phyloP scores from a whole-genome alignment of 2,888 invertebrate genomes.

The Ernsta delagoae region DNA sequence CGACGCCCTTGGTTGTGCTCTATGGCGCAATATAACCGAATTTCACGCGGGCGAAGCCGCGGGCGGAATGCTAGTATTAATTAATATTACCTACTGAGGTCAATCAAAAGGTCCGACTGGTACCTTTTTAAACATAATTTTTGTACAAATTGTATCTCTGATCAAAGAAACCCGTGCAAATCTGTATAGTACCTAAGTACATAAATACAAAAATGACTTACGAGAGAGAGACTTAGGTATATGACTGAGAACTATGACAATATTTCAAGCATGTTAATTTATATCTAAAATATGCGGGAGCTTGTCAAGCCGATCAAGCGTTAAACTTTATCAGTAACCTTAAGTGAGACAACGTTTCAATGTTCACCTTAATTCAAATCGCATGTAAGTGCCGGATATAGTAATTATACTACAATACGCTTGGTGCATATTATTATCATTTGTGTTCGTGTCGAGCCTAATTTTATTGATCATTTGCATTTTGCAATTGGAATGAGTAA shows the following conservation, averaged over 20 bases:
- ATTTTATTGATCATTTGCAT: conserved; percentile 38
- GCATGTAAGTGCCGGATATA: conserved; percentile 68
- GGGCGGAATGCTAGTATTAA: no score
- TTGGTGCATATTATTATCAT: conserved; percentile 39
- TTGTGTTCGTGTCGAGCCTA: conserved; percentile 36
- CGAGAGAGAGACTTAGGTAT: no score
- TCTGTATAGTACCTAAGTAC: no score
- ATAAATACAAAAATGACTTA: no score
- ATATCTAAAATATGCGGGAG: conserved; percentile 1
- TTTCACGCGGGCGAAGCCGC: no score
- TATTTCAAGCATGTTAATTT: not conserved
- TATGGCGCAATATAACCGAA: no score
- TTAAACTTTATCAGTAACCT: conserved; percentile 32
- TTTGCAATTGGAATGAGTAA: conserved; percentile 52
- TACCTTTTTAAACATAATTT: no score
- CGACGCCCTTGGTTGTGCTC: no score
- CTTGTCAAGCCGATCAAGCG: conserved; percentile 40
- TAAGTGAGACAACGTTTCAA: conserved; percentile 27
- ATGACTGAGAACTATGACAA: not conserved
- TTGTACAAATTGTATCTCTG: no score
- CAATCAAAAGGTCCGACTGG: no score
- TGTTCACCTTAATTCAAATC: conserved; percentile 39
- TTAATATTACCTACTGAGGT: no score
- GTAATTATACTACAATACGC: conserved; percentile 23
- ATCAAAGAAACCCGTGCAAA: no score